These are phyloP conservation scores for Anguilla rostrata DNA, from an alignment of 2,113 vertebrate genomes.

Conservation along the genomic window DNA sequence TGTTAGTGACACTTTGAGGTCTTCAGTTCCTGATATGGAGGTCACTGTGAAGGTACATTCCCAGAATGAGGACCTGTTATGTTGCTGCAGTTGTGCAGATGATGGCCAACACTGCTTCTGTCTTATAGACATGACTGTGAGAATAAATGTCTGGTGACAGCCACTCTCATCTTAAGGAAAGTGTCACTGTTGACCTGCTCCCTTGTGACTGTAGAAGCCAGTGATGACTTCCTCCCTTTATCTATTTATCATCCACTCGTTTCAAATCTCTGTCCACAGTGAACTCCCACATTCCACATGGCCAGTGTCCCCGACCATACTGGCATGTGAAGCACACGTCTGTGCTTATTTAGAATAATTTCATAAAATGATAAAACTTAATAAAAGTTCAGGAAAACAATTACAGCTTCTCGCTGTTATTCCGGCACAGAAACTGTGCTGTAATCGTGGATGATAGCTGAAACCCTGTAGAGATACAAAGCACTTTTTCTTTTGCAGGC, in stretches of 20 bases:
- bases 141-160: conserved; percentile 58
- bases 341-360: conserved; percentile 35
- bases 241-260: conserved; percentile 40
- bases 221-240: conserved; percentile 30
- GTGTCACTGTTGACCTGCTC: conserved; percentile 43
- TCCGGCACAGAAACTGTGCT: conserved; percentile 31
- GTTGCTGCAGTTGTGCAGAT: conserved; percentile 60
- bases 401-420: conserved; percentile 18
- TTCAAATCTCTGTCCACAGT: conserved; percentile 4
- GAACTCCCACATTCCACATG: conserved; percentile 28
- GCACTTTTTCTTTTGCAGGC: conserved; percentile 67
- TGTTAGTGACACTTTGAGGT: not conserved
- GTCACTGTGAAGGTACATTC: conserved; percentile 62
- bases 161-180: conserved; percentile 30
- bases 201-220: conserved; percentile 53
- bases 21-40: conserved; percentile 28
- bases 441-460: conserved; percentile 27
- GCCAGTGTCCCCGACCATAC: conserved; percentile 5
- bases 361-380: conserved; percentile 7
- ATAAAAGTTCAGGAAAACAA: conserved; percentile 26
- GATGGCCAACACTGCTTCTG: conserved; percentile 66
- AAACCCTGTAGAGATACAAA: conserved; percentile 52
- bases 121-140: conserved; percentile 75
- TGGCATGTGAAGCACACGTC: conserved; percentile 5
- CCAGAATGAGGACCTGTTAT: conserved; percentile 7